A percentile compares a stretch with the other conserved stretches of the same genome.
phyloP scores from a whole-genome alignment of 2,888 invertebrate species.

The Drosophila neonasuta region DNA sequence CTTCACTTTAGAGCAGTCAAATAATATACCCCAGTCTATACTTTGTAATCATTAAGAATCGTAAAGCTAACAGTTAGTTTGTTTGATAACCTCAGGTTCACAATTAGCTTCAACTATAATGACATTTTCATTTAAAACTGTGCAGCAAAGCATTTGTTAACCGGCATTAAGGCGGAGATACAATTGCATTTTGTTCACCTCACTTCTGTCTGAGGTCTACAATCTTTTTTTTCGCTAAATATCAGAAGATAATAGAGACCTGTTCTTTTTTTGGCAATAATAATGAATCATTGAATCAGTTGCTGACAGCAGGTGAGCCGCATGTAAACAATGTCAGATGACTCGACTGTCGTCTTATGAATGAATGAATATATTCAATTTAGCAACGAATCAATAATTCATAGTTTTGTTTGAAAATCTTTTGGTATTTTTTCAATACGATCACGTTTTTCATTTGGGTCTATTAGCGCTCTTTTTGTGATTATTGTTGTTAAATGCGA shows the following conservation, averaged over 20 bases:
- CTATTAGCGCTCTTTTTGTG: constrained; percentile 13
- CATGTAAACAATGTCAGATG: constrained; percentile 40
- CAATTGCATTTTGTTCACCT: background rate
- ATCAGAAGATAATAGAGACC: constrained; percentile 8
- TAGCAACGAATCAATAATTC: background rate
- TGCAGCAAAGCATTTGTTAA: background rate
- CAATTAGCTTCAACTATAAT: background rate
- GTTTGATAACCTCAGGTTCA: background rate
- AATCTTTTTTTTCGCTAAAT: background rate
- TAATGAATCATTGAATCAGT: constrained; percentile 35
- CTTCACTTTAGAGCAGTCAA: background rate
- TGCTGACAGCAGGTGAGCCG: constrained; percentile 27
- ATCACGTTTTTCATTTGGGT: constrained; percentile 47
- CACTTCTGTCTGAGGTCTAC: no score
- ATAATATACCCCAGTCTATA: background rate
- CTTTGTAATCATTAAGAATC: background rate
- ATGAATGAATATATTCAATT: constrained; percentile 39
- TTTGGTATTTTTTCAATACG: constrained; percentile 39
- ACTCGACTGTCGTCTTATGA: constrained; percentile 21
- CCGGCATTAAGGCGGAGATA: background rate
- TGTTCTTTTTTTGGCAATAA: constrained; percentile 9
- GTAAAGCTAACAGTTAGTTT: background rate
- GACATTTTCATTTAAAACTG: constrained; percentile 10
- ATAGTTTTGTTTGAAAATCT: constrained; percentile 15
- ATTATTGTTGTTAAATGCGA: constrained; percentile 20